phyloP scores from a whole-genome alignment of 2,888 invertebrate species.

The Magallana nippona region DNA sequence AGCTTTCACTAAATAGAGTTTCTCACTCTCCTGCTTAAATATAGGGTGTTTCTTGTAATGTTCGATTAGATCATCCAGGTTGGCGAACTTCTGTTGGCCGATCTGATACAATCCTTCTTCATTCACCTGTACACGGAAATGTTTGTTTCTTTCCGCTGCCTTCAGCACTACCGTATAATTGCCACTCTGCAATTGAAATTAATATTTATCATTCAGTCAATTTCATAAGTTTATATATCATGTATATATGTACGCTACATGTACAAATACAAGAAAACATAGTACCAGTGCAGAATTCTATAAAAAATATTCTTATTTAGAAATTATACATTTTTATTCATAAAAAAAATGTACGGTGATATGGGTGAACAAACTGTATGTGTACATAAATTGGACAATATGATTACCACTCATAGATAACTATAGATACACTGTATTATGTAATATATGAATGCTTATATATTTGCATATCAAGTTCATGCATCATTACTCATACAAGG shows the following conservation, averaged over 20 bases:
- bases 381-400: no score
- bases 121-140: constrained; percentile 96
- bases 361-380: not conserved
- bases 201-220: not conserved
- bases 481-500: no score
- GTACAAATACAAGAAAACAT: no score
- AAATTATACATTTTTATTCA: not conserved
- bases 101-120: constrained; percentile 92
- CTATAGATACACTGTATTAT: no score
- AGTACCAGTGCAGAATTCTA: no score
- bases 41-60: constrained; percentile 99
- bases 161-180: constrained; percentile 99
- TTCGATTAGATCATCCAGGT: constrained; percentile 96
- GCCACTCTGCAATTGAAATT: constrained; percentile 88
- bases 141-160: constrained; percentile 98
- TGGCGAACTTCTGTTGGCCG: constrained; percentile 97
- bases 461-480: no score
- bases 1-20: constrained; percentile 96
- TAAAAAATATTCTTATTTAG: not conserved
- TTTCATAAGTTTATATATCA: no score
- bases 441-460: no score
- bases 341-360: not conserved
- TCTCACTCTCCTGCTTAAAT: constrained; percentile 93
- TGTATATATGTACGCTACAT: no score
- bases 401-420: no score